Evolutionary conservation across 2,888 invertebrate genomes (phyloP), one percentile per base, ranked within the genome.

Genomic region (Stenodera caucasica): DNA sequence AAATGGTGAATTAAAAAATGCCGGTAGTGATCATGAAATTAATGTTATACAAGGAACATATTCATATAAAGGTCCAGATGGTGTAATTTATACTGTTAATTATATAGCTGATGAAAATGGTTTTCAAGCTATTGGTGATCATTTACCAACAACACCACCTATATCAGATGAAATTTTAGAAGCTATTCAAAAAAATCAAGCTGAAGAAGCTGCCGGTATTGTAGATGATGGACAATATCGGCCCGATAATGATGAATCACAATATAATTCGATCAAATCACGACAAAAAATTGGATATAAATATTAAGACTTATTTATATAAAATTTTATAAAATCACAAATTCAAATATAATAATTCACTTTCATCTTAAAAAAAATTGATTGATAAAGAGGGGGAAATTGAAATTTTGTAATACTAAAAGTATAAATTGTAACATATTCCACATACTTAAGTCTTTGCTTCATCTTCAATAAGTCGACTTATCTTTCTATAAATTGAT

Each of bases 81-180:
- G 85, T 57, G 78, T 82, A 35, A 85, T 85, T 63, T 82, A 91
- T 71, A 90, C 84, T 52, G 82, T 86, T 55, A 86, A 82, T 35
- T 91, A 90, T 70, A 83, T 90, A 15, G 90, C 90, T 18, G 91
- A 91, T 77, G 91, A 91, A 80, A 89, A 89, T 75, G 92, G 91
- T 59, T 92, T 90, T 80, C 86, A 88, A 73, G 89, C 91, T 11
- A 85, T 85, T 70, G 91, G 91, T 55, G 89, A 89, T 45, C 91
- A 91, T 78, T 79, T 91, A 69, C 91, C 92, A 40, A 90, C 89
- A 2, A 86, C 90, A 7, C 91, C 90, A 37, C 90, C 90, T 21
- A 83, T 90, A 68, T 90, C 91, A 90, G 81, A 87, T 62, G 86
- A 82, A 4, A 86, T 86, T 64, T 80, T 81, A 32, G 86, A 85